These are phyloP conservation scores for Abrostola triplasia DNA, from an alignment of 2,888 invertebrate genomes.

Conservation along the genomic window DNA sequence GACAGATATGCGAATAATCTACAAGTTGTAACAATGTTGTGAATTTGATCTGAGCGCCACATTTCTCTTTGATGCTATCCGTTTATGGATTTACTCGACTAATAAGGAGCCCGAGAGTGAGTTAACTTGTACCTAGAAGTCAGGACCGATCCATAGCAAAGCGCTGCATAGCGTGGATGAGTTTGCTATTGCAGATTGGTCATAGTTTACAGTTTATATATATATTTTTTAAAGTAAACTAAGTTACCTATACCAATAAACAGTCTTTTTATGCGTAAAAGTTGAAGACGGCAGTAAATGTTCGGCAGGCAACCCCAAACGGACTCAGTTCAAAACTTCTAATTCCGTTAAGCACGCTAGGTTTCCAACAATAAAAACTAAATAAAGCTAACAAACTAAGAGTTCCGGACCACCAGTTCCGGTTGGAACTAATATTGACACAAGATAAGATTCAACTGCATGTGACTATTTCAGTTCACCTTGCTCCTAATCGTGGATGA, in stretches of 20 bases:
- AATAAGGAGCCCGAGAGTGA: slow-evolving; percentile 21
- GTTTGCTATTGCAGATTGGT: no score
- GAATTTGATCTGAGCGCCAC: slow-evolving; percentile 39
- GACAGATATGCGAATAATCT: slow-evolving; percentile 50
- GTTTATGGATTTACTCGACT: slow-evolving; percentile 32
- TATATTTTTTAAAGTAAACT: no score
- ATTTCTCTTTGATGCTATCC: slow-evolving; percentile 39
- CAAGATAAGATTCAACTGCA: slow-evolving; percentile 36
- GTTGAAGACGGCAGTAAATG: background rate
- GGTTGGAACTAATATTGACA: slow-evolving; percentile 36
- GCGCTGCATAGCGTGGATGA: no score
- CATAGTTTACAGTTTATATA: no score
- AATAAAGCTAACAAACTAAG: slow-evolving; percentile 18
- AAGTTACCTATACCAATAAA: no score
- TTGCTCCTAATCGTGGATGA: slow-evolving; percentile 41
- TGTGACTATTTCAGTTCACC: slow-evolving; percentile 45
- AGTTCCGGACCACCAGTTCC: slow-evolving; percentile 37
- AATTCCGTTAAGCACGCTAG: slow-evolving; percentile 1
- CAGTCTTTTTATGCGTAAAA: no score
- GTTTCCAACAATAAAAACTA: background rate
- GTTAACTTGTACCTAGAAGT: background rate
- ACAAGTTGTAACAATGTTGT: slow-evolving; percentile 44
- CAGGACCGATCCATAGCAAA: background rate
- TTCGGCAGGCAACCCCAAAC: background rate
- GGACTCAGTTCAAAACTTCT: background rate